A percentile compares a stretch with the other conserved stretches of the same genome.
Evolutionary conservation across 1,140 invertebrate species (phyloP).

Genomic region (Galendromus occidentalis): DNA sequence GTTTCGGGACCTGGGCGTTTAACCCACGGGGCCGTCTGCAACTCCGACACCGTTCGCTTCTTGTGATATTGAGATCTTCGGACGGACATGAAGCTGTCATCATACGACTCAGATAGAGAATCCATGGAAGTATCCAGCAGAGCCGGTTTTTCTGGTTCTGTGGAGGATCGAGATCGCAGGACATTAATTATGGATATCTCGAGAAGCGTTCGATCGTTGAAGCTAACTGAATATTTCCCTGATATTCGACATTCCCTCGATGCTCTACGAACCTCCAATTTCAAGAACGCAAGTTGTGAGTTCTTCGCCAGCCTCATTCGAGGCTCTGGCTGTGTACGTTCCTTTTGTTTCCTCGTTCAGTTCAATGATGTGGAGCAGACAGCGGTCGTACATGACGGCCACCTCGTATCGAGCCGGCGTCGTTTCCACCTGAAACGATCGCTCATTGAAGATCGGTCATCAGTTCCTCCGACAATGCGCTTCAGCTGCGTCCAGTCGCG

Average conservation of each 20-base stretch:
- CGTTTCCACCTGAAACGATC: neutral
- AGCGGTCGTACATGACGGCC: constrained; percentile 9
- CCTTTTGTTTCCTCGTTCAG: constrained; percentile 9
- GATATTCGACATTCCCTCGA: too few relatives aligned
- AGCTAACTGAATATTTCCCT: too few relatives aligned
- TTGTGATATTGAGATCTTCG: neutral
- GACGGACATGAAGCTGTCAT: neutral
- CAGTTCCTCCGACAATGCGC: too few relatives aligned
- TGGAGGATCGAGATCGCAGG: too few relatives aligned
- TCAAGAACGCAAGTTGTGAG: constrained; percentile 21
- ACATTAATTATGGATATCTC: too few relatives aligned
- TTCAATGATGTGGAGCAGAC: neutral
- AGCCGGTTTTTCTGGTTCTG: neutral
- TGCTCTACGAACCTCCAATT: neutral
- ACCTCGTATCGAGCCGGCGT: constrained; percentile 4
- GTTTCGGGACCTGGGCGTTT: neutral
- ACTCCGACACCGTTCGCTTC: neutral
- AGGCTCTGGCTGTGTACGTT: constrained; percentile 32
- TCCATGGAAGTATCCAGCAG: constrained; percentile 3
- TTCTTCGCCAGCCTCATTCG: constrained; percentile 45
- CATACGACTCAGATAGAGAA: neutral
- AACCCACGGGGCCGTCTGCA: constrained; percentile 6
- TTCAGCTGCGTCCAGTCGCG: too few relatives aligned
- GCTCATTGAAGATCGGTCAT: too few relatives aligned
- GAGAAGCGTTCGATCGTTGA: too few relatives aligned